A percentile compares a stretch with the other conserved stretches of the same genome.
phyloP scores from a whole-genome alignment of 1,140 invertebrate species.

The Brachionus angularis region DNA sequence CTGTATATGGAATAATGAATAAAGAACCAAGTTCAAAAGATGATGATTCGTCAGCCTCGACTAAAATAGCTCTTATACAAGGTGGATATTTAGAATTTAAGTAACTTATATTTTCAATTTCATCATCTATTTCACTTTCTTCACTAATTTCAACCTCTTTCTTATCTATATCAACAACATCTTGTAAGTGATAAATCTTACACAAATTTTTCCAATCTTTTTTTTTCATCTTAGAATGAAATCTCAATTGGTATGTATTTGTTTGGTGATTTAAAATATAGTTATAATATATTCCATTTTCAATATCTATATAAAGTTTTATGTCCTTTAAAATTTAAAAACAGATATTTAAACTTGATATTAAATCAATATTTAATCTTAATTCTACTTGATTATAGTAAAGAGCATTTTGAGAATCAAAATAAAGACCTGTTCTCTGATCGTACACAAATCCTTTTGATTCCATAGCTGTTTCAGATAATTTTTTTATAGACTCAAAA shows the following conservation, averaged over 20 bases:
- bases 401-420: too few relatives aligned
- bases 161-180: too few relatives aligned
- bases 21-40: not conserved
- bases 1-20: constrained; percentile 10
- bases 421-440: too few relatives aligned
- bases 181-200: not conserved
- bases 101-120: not conserved
- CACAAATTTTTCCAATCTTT: too few relatives aligned
- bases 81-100: constrained; percentile 1
- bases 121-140: not conserved
- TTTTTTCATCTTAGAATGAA: constrained; percentile 6
- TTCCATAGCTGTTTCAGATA: constrained; percentile 3
- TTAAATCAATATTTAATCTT: not conserved
- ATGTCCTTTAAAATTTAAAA: not conserved
- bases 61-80: constrained; percentile 18
- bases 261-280: not conserved
- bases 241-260: constrained; percentile 8
- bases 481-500: constrained; percentile 20
- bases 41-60: not conserved
- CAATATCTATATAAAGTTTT: constrained; percentile 8
- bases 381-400: constrained; percentile 21
- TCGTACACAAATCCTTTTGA: constrained; percentile 3
- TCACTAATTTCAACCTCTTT: not conserved
- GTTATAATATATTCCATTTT: constrained; percentile 4
- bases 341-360: too few relatives aligned